Evolutionary conservation across 2,888 invertebrate species (phyloP), one percentile per base, ranked within the genome.

Genomic region (Dynastes hyllus): DNA sequence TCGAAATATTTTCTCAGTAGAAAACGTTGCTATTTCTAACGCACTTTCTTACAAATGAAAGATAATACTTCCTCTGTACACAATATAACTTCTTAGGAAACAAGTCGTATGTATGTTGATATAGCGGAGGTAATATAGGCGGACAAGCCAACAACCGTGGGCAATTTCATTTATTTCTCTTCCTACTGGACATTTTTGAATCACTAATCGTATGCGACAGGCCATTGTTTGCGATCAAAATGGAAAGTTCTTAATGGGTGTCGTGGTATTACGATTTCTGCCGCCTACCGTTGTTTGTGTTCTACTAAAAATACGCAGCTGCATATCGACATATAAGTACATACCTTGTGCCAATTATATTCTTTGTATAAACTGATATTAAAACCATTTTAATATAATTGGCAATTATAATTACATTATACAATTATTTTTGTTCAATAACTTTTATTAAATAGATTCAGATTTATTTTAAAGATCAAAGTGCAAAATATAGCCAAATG

Each of bases 171-270:
- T 71, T 53, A 71, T 71, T 71, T 71, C 71, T 71, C 71, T 71
- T 71, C 71, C 71, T 71, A 71, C 71, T 71, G 71, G 16, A 71
- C 58, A 71, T 71, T 71, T 71, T 58, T 71, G 71, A 71, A 71
- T 71, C 58, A 71, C 71, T 71, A 71, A 71, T 71, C 53, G 32
- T 6, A 71, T 55, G 16, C 71, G 71, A 71, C 71, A 71, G 71
- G 55, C 71, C 58, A 71, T 71, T 71, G 71, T 71, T 71, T 71
- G 71, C 71, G 37, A 58, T 58, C 71, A 71, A 58, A 71, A 71
- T 71, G 71, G 71, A 71, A 71, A 71, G 71, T 71, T 55, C 22
- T 22, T 6, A 22, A 37, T 71, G 71, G 55, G 58, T 71, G 71
- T 71, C 71, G 37, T 22, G 50, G 55, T 71, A 71, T 71, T 71